A percentile compares a stretch with the other conserved stretches of the same genome.
Conservation (phyloP, 23 tunicate species). For the Diplosoma virens region DNA sequence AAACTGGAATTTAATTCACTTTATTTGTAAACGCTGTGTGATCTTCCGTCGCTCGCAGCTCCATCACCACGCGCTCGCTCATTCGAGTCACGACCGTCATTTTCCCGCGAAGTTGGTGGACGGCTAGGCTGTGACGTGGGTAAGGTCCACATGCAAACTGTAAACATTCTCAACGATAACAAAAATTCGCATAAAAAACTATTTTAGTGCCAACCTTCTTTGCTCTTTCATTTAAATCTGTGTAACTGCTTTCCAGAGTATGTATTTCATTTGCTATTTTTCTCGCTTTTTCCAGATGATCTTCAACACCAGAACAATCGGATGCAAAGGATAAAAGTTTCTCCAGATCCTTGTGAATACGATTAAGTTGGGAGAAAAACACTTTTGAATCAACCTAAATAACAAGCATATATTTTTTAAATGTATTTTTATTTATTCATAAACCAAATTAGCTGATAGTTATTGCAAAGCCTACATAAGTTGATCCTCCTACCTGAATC, state of each 20-base stretch:
- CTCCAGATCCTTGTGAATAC: background rate
- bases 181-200: too few relatives aligned
- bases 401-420: too few relatives aligned
- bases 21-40: too few relatives aligned
- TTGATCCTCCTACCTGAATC: slow-evolving; percentile 32
- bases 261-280: background rate
- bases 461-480: too few relatives aligned
- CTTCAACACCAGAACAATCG: background rate
- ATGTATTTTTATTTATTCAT: too few relatives aligned
- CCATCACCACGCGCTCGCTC: too few relatives aligned
- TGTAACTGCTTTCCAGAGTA: background rate
- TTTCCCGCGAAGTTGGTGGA: slow-evolving; percentile 1
- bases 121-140: slow-evolving; percentile 25
- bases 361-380: slow-evolving; percentile 13
- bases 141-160: slow-evolving; percentile 35
- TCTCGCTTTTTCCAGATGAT: background rate
- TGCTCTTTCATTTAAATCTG: background rate
- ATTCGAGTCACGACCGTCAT: background rate
- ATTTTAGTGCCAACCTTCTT: background rate
- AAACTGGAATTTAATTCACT: too few relatives aligned
- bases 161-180: too few relatives aligned
- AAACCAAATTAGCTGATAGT: too few relatives aligned
- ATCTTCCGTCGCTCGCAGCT: too few relatives aligned
- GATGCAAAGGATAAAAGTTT: background rate
- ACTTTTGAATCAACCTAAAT: slow-evolving; percentile 54